These are phyloP conservation scores for Cacatua alba DNA, from an alignment of 2,113 vertebrate species.

Conservation along the genomic window DNA sequence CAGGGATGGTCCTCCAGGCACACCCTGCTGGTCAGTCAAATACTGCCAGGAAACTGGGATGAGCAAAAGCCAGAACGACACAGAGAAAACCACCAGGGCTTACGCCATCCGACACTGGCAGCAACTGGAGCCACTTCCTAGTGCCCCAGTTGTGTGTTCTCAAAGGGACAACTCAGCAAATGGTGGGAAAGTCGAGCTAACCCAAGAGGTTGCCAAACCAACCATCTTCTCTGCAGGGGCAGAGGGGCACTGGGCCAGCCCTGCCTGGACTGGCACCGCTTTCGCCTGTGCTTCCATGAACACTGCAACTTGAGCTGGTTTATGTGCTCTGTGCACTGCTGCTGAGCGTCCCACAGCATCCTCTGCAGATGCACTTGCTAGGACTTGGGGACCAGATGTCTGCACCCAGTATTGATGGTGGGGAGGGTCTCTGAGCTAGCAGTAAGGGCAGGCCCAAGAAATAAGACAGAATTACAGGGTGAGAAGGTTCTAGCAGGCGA, in stretches of 20 bases:
- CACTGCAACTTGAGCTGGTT: background rate
- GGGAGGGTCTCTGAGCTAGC: background rate
- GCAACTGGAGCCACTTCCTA: background rate
- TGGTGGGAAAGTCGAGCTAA: background rate
- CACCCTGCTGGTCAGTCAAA: background rate
- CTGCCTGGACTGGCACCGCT: background rate
- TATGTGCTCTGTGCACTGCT: rapidly evolving
- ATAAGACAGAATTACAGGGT: background rate
- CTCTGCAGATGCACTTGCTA: background rate
- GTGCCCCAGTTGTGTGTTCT: background rate
- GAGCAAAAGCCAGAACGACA: background rate
- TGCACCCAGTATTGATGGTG: background rate
- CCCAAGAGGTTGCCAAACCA: background rate
- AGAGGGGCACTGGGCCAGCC: background rate
- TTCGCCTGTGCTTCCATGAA: rapidly evolving
- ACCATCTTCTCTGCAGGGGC: background rate
- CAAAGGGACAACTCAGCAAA: background rate
- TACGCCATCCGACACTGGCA: background rate
- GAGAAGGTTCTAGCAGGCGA: background rate
- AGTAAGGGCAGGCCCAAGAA: background rate
- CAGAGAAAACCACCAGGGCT: background rate
- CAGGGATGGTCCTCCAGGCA: background rate
- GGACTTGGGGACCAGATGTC: background rate
- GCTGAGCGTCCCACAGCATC: background rate
- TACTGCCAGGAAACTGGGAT: background rate